Conservation (phyloP, 2,888 invertebrate species). For the Corythucha ciliata region DNA sequence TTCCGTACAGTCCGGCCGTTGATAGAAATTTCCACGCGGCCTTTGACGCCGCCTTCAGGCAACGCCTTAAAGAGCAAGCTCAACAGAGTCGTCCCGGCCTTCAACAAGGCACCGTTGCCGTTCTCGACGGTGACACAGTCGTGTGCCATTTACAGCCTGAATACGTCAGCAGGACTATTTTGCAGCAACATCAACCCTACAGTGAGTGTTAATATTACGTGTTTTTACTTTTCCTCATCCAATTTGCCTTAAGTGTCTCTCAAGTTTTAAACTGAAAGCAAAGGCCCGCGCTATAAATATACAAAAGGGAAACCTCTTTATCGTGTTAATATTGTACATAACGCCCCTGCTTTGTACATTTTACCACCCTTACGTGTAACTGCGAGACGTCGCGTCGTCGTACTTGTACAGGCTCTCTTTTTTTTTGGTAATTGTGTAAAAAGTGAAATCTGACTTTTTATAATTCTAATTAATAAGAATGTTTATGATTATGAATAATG, state of each 20-base stretch:
- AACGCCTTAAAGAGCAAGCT: slow-evolving; percentile 46
- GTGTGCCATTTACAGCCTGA: slow-evolving; percentile 76
- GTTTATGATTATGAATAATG: slow-evolving; percentile 31
- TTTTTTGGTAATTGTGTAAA: slow-evolving; percentile 25
- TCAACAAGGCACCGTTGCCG: slow-evolving; percentile 51
- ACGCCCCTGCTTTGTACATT: slow-evolving; percentile 30
- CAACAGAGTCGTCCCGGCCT: slow-evolving; percentile 35
- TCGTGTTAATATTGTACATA: slow-evolving; percentile 32
- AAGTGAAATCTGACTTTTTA: slow-evolving; percentile 29
- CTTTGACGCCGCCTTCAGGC: slow-evolving; percentile 43
- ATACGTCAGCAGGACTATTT: slow-evolving; percentile 31
- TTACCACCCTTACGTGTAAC: slow-evolving; percentile 25
- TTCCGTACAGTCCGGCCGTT: slow-evolving; percentile 60
- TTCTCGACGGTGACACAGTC: slow-evolving; percentile 75
- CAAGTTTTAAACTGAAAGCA: slow-evolving; percentile 18
- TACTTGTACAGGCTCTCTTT: slow-evolving; percentile 26
- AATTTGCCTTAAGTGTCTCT: slow-evolving; percentile 15
- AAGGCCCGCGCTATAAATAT: too few relatives aligned
- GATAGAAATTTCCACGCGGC: slow-evolving; percentile 37
- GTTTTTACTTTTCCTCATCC: slow-evolving; percentile 23
- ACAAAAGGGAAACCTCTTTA: too few relatives aligned
- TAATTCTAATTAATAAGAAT: slow-evolving; percentile 30
- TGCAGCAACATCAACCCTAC: slow-evolving; percentile 51
- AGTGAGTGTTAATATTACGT: slow-evolving; percentile 48
- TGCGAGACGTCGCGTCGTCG: slow-evolving; percentile 21